These are phyloP conservation scores for Recurvirostra avosetta DNA, from an alignment of 2,113 vertebrate species.

Conservation along the genomic window DNA sequence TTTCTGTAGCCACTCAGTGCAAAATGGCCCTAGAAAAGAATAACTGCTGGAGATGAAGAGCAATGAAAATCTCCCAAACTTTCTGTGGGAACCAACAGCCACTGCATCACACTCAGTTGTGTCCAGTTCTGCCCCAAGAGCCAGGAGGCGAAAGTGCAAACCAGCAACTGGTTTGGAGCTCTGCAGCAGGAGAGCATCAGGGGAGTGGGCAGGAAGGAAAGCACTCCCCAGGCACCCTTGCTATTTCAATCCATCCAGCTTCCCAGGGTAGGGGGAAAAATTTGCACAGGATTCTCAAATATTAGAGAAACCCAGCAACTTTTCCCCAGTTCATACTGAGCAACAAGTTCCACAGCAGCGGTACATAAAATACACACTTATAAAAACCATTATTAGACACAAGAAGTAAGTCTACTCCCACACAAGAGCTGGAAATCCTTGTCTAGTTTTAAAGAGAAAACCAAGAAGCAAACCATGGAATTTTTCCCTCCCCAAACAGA, in stretches of 20 bases:
- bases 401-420: not conserved
- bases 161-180: not conserved
- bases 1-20: not conserved
- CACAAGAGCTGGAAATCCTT: not conserved
- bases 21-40: not conserved
- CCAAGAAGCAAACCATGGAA: not conserved
- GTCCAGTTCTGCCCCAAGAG: not conserved
- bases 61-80: not conserved
- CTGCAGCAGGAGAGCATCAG: fast-evolving
- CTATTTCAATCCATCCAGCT: not conserved
- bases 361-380: not conserved
- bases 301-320: not conserved
- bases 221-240: not conserved
- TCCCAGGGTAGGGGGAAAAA: not conserved
- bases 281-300: not conserved
- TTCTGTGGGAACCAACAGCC: not conserved
- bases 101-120: not conserved
- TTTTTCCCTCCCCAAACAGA: not conserved
- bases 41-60: not conserved
- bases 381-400: not conserved
- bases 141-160: not conserved
- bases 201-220: not conserved
- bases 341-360: not conserved
- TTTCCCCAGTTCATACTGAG: not conserved
- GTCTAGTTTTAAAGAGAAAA: not conserved